Conservation (phyloP, 2,797 vertebrate species). For the Toxotes lorentzi region DNA sequence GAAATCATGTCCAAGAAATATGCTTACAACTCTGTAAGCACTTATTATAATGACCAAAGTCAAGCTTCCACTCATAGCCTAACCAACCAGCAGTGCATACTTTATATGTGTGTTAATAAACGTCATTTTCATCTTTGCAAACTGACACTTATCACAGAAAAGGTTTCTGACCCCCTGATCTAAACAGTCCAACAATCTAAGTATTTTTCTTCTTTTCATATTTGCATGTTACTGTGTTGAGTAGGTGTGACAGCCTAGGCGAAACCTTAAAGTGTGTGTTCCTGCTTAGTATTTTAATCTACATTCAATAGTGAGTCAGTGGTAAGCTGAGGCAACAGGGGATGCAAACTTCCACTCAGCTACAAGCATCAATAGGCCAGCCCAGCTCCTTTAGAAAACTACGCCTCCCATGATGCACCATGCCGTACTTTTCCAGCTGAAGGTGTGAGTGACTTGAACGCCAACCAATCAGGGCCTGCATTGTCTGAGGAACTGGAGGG, state of each 20-base stretch:
- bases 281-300: not conserved
- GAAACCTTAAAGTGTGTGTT: not conserved
- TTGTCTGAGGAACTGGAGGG: constrained; percentile 87
- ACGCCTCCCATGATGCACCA: constrained; percentile 82
- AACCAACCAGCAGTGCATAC: too few relatives aligned
- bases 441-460: constrained; percentile 81
- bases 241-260: not conserved
- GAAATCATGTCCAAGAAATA: too few relatives aligned
- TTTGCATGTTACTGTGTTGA: not conserved
- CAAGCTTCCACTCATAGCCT: too few relatives aligned
- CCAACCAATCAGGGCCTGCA: constrained; percentile 91
- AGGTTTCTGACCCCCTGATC: not conserved
- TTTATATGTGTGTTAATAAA: too few relatives aligned
- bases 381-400: constrained; percentile 79
- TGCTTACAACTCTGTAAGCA: too few relatives aligned
- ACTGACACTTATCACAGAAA: not conserved
- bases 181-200: not conserved
- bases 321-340: not conserved
- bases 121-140: too few relatives aligned
- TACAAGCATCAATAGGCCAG: constrained; percentile 80
- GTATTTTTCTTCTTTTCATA: too few relatives aligned
- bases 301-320: not conserved
- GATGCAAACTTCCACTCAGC: constrained; percentile 58
- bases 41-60: too few relatives aligned
- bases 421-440: constrained; percentile 77